Percentiles rank a stretch among this genome's conserved stretches.
phyloP scores from a whole-genome alignment of 2,888 invertebrate species.

The Mythimna loreyi region DNA sequence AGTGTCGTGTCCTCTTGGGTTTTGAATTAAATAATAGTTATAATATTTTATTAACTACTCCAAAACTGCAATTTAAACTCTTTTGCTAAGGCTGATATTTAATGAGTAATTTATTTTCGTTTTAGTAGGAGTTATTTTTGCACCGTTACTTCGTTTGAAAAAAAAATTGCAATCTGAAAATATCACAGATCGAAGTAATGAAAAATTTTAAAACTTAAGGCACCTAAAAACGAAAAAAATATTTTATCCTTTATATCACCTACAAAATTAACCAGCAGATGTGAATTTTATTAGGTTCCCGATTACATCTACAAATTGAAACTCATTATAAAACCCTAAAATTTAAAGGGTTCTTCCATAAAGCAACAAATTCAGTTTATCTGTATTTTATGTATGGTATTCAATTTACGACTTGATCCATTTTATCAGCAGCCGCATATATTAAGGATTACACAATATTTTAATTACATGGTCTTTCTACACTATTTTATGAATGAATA shows the following conservation, averaged over 20 bases:
- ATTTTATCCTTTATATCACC: background rate
- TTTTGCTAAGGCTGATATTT: too few species aligned
- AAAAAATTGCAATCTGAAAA: too few species aligned
- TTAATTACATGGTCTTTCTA: constrained; percentile 58
- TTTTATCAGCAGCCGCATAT: constrained; percentile 53
- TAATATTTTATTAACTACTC: too few species aligned
- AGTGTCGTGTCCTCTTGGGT: too few species aligned
- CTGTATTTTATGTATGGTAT: constrained; percentile 30
- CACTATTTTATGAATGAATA: constrained; percentile 55
- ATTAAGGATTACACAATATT: constrained; percentile 57
- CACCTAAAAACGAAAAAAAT: background rate
- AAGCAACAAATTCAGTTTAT: constrained; percentile 41
- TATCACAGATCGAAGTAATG: too few species aligned
- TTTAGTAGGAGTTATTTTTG: too few species aligned
- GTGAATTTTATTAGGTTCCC: constrained; percentile 9
- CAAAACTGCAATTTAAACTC: too few species aligned
- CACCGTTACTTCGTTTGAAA: too few species aligned
- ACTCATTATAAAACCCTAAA: constrained; percentile 20
- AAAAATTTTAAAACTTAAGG: too few species aligned
- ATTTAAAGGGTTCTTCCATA: constrained; percentile 10
- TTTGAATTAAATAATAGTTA: background rate
- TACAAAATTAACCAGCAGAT: background rate
- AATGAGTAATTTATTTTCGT: too few species aligned
- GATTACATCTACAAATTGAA: constrained; percentile 15
- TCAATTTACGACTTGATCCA: constrained; percentile 55